These are phyloP conservation scores for Pelobates fuscus DNA, from an alignment of 2,113 vertebrate species.

Conservation along the genomic window DNA sequence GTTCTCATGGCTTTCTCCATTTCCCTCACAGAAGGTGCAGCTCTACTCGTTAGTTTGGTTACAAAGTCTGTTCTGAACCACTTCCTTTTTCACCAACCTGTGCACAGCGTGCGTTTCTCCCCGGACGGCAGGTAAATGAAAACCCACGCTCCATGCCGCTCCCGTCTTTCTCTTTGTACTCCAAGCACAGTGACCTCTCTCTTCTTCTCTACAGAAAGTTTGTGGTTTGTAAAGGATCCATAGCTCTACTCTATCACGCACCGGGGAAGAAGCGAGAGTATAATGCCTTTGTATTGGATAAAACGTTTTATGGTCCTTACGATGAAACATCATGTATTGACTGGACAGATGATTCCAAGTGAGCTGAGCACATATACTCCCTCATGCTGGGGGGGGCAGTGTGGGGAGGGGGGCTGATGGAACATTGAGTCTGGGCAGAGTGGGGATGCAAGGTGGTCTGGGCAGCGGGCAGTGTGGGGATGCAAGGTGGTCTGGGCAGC, in stretches of 20 bases:
- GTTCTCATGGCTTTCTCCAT: no score
- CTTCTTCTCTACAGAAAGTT: conserved; percentile 75
- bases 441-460: neutral
- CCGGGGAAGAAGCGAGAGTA: conserved; percentile 88
- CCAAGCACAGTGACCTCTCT: neutral
- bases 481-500: neutral
- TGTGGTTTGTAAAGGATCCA: conserved; percentile 86
- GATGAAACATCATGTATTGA: conserved; percentile 96
- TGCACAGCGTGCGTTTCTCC: conserved; percentile 87
- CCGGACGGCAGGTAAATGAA: conserved; percentile 89
- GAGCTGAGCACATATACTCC: conserved; percentile 54
- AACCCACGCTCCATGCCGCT: neutral
- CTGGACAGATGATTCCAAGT: conserved; percentile 97
- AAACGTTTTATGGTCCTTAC: conserved; percentile 91
- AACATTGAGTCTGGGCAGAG: neutral
- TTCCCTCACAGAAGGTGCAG: conserved; percentile 84
- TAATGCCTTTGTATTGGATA: conserved; percentile 92
- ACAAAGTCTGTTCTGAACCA: conserved; percentile 84
- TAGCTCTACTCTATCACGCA: conserved; percentile 90
- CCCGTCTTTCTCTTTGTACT: neutral
- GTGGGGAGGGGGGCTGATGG: neutral
- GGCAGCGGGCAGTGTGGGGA: no score
- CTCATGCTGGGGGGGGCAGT: neutral
- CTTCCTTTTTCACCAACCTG: conserved; percentile 90
- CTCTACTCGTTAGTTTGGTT: conserved; percentile 84